phyloP scores from a whole-genome alignment of 2,113 vertebrate genomes.

The Urocitellus parryii region DNA sequence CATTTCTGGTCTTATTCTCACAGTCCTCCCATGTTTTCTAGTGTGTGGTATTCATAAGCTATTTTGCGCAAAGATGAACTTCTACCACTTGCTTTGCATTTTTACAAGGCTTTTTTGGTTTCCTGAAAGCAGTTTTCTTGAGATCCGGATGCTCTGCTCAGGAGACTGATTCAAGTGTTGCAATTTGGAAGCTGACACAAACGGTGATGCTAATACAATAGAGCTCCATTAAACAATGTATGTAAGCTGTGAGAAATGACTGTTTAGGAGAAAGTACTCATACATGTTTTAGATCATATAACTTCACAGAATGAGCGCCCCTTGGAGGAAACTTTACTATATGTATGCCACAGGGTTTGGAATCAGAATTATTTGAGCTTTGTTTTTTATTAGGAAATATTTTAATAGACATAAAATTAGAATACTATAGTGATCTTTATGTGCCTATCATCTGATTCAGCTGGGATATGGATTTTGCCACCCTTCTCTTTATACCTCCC shows the following conservation, averaged over 20 bases:
- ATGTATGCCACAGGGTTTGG: not conserved
- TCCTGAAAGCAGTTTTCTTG: slow-evolving; percentile 76
- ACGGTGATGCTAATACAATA: not conserved
- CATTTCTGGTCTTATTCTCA: slow-evolving; percentile 3
- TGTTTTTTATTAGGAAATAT: not conserved
- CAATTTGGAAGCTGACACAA: not conserved
- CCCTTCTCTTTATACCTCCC: not conserved
- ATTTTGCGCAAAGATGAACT: slow-evolving; percentile 53
- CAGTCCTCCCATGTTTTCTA: not conserved
- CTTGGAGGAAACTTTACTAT: slow-evolving; percentile 38
- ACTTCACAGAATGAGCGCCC: not conserved
- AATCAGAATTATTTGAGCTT: not conserved
- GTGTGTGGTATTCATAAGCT: slow-evolving; percentile 1
- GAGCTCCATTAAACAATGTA: not conserved
- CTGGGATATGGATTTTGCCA: not conserved
- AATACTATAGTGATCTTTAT: not conserved
- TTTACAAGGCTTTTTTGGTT: slow-evolving; percentile 67
- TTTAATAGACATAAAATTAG: slow-evolving; percentile 26
- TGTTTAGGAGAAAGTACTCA: not conserved
- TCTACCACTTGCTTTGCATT: slow-evolving; percentile 74
- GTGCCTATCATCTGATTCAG: not conserved
- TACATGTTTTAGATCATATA: not conserved
- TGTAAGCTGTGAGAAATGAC: slow-evolving; percentile 14
- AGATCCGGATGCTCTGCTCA: not conserved
- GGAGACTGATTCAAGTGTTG: not conserved